phyloP scores from a whole-genome alignment of 2,888 invertebrate genomes.

The Druceiella hillmani region DNA sequence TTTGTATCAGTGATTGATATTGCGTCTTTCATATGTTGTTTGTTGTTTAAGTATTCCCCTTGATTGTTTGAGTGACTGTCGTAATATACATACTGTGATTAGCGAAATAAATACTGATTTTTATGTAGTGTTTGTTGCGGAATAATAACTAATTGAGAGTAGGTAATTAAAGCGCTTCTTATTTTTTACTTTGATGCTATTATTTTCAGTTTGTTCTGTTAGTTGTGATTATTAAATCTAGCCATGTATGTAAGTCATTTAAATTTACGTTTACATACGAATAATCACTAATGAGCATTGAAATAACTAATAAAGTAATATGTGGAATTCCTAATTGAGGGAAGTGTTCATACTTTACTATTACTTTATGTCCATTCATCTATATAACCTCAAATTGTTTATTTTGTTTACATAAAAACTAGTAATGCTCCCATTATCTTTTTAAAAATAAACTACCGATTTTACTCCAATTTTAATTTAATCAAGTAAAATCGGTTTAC shows the following conservation, averaged over 20 bases:
- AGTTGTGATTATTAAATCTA: conserved; percentile 9
- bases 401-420: conserved; percentile 15
- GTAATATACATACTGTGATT: too few relatives aligned
- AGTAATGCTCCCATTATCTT: conserved; percentile 12
- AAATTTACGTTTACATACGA: conserved; percentile 7
- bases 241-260: conserved; percentile 7
- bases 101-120: conserved; percentile 11
- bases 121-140: conserved; percentile 14
- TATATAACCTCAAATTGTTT: conserved; percentile 16
- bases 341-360: conserved; percentile 12
- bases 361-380: conserved; percentile 14
- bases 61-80: too few relatives aligned
- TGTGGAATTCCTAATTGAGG: too few relatives aligned
- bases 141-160: conserved; percentile 16
- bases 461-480: conserved; percentile 13
- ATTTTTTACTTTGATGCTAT: conserved; percentile 21
- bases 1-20: too few relatives aligned
- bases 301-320: conserved; percentile 18
- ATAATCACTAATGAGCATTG: conserved; percentile 16
- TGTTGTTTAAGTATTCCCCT: too few relatives aligned
- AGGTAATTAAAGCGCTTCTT: conserved; percentile 18
- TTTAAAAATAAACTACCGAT: conserved; percentile 13
- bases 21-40: not conserved
- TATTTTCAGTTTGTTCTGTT: conserved; percentile 20
- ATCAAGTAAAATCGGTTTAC: conserved; percentile 11